These are phyloP conservation scores for Montipora capricornis DNA, from an alignment of 64 coral and sea anemone species.

Conservation along the genomic window DNA sequence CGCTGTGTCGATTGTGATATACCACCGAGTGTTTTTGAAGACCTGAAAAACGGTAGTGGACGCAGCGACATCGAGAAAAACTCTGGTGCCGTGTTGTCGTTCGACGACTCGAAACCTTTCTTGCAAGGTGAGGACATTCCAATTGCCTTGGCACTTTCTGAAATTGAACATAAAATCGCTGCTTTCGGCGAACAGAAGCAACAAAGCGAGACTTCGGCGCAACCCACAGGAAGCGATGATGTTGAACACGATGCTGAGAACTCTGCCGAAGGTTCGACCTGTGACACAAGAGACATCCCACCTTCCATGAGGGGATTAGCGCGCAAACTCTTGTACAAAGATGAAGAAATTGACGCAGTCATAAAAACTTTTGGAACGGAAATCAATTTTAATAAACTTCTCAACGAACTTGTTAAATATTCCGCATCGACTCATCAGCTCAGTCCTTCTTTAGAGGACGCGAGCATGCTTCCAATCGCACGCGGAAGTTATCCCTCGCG, in stretches of 20 bases:
- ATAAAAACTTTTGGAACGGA: constrained; percentile 69
- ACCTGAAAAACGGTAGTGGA: background rate
- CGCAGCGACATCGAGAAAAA: constrained; percentile 1
- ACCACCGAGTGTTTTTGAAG: background rate
- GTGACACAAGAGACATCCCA: constrained; percentile 8
- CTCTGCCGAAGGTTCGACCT: background rate
- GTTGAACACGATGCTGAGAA: background rate
- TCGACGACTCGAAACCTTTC: background rate
- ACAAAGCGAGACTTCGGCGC: background rate
- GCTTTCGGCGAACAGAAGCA: background rate
- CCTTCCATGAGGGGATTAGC: constrained; percentile 70
- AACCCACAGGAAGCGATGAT: background rate
- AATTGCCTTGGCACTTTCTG: background rate
- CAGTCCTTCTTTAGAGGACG: constrained; percentile 10
- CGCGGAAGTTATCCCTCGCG: background rate
- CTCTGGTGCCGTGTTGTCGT: constrained; percentile 28
- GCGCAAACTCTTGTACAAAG: constrained; percentile 58
- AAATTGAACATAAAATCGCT: constrained; percentile 9
- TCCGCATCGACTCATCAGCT: constrained; percentile 22
- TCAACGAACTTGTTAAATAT: constrained; percentile 65
- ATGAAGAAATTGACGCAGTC: constrained; percentile 67
- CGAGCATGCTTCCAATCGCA: background rate
- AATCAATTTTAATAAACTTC: constrained; percentile 63
- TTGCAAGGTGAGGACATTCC: constrained; percentile 2
- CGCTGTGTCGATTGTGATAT: background rate